Evolutionary conservation across 1,140 invertebrate species (phyloP), one percentile per base, ranked within the genome.

Genomic region (Heliconius nattereri): DNA sequence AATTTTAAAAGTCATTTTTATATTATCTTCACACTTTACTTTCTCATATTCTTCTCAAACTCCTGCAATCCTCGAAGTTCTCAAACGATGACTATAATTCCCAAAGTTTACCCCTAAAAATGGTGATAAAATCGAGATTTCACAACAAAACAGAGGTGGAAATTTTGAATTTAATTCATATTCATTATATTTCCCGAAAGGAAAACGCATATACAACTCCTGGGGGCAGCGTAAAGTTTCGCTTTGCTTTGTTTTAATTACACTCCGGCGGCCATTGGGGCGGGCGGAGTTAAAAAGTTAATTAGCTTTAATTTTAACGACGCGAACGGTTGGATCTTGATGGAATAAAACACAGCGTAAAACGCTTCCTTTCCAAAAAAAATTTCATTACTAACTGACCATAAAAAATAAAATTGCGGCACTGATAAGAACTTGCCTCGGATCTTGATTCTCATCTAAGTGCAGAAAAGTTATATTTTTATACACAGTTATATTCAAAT

Each of bases 191-290:
- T 80, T 75, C 40, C 73, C 75, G 78, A 85, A 84, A 85, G 83
- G 79, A 82, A 85, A 85, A 85, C 82, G 86, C 82, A 85, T 86
- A 85, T 81, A 82, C 80, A 81, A 87, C 80, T 92, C 91, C 90
- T 89, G 73, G 71, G 90, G 89, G 89, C 66, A 81, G 80, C 83
- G 83, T 89, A 88, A 92, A 89, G 86, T 90, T 89, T 85, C 89
- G 85, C 91, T 91, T 91, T 91, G 91, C 91, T 92, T 91, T 86
- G 85, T 86, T 93, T 92, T 92, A 92, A 93, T 93, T 90, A 89
- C 86, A 86, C 90, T 85, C 88, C 37, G 71, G 83, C 82, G 87
- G 84, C 81, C 78, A 60, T 78, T 52, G 81, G 84, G 82, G 85
- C 66, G 79, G 78, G 72, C 71, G 73, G 76, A 91, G 87, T 89